Evolutionary conservation across 2,797 vertebrate species (phyloP), one percentile per base, ranked within the genome.

Genomic region (Scarus forsteni): DNA sequence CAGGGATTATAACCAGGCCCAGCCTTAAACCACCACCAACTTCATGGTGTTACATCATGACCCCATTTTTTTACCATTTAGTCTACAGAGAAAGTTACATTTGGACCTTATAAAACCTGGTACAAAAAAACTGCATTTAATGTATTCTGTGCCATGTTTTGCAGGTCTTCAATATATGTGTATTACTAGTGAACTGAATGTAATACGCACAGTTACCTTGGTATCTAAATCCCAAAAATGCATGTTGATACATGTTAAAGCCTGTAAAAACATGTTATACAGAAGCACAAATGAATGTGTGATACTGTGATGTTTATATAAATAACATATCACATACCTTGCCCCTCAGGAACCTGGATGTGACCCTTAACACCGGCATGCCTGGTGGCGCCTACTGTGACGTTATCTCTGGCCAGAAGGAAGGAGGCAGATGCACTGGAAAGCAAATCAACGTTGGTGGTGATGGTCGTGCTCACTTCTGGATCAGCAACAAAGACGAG

Each of bases 321-420:
- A 45, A 34, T 3, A 36, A 38, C 0, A 19, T 43, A 0, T 10
- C 34, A 13, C n/a, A 34, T 60, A 3, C 74, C 6, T 54, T 55
- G 5, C 4, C 5, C 52, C 51, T 59, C 44, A 99, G 97, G 96
- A 2, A 90, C 59, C 72, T 99, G 82, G 91, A 90, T 11, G 52
- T 71, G 34, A 88, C 83, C 51, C 83, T 99, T 72, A 93, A 95
- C 88, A 98, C 96, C 0, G 95, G 96, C 35, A 91, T 99, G 86
- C 94, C 95, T 9, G 88, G 80, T 56, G 97, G 96, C 16, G 96
- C 92, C 56, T 98, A 98, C 75, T 98, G 96, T 70, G 97, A 98
- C 39, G 87, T 98, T 18, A 97, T 99, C 73, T 98, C 97, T 50
- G 96, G 96, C n/a, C 87, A 98, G 55, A 98, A 96, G 54, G 90